Conservation (phyloP, 2,113 vertebrate species). For the Eurypyga helias region DNA sequence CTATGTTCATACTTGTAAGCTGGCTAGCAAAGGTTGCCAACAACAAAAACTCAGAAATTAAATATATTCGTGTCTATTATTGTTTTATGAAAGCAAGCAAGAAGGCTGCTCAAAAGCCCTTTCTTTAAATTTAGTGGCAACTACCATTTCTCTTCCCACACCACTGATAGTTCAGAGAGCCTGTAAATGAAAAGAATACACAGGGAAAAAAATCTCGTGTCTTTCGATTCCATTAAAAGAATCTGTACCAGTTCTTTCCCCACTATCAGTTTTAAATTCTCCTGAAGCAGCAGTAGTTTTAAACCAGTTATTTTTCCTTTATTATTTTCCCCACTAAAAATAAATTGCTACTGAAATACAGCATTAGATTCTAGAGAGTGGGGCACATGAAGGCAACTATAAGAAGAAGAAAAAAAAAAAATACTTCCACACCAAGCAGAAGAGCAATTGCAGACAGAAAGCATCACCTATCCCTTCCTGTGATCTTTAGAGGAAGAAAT, state of each 20-base stretch:
- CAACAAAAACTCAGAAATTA: neutral
- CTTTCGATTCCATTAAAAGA: neutral
- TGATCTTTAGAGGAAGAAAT: neutral
- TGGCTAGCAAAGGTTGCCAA: neutral
- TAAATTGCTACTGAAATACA: neutral
- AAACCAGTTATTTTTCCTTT: neutral
- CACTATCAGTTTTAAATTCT: neutral
- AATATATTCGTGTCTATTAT: neutral
- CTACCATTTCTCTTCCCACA: neutral
- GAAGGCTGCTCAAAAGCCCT: neutral
- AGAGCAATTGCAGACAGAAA: neutral
- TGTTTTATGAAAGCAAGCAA: neutral
- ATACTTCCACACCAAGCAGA: neutral
- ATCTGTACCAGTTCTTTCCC: neutral
- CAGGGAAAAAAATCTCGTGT: rapidly evolving
- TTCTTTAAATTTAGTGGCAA: neutral
- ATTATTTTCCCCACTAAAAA: neutral
- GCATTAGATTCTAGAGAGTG: neutral
- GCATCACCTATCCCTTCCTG: too few relatives aligned
- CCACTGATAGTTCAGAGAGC: neutral
- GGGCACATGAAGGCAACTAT: neutral
- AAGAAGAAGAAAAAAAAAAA: neutral
- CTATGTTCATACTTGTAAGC: neutral
- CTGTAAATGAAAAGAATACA: neutral
- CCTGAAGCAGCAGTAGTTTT: neutral